Evolutionary conservation across 2,888 invertebrate species (phyloP), one percentile per base, ranked within the genome.

Genomic region (Eucera pruinosa): DNA sequence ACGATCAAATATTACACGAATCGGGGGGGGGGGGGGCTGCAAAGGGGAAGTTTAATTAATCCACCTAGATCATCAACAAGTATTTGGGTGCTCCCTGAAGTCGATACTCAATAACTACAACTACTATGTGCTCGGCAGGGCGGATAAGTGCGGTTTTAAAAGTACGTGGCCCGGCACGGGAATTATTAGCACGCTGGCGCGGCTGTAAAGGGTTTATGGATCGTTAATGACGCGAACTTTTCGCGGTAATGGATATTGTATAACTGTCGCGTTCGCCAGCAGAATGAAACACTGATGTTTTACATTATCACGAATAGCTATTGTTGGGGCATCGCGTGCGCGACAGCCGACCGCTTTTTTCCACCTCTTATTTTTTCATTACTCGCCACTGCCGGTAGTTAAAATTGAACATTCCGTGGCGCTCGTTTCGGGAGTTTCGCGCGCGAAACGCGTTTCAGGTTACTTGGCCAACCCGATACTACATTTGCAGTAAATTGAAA

Each of bases 181-280:
- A 43, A 64, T 74, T 74, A 74, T 74, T 74, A 74, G 43, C 64
- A 7, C 65, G 45, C n/a, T 33, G 23, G 25, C 50, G 54, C 41
- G 52, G 20, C 30, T n/a, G 57, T 52, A 75, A 58, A 74, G 43
- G 65, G 65, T 75, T 75, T 75, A 75, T 65, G 75, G 57, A 43
- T 74, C 50, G 75, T 73, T 74, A 64, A 74, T 74, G 74, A 64
- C 39, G 52, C 39, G 45, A 58, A 74, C 52, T 75, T 75, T 65
- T 20, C 45, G 58, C 52, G 30, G 39, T 75, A 66, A 75, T 58
- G 65, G 58, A 75, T 60, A 58, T 58, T 65, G 39, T 65, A 45
- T 25, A 58, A 64, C 55, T 48, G 74, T 73, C 75, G 43, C 48
- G 57, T 36, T 15, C 45, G 43, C 25, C 5, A 0, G 13, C 6